Conservation (phyloP, 2,797 vertebrate species). For the Potorous gilbertii region DNA sequence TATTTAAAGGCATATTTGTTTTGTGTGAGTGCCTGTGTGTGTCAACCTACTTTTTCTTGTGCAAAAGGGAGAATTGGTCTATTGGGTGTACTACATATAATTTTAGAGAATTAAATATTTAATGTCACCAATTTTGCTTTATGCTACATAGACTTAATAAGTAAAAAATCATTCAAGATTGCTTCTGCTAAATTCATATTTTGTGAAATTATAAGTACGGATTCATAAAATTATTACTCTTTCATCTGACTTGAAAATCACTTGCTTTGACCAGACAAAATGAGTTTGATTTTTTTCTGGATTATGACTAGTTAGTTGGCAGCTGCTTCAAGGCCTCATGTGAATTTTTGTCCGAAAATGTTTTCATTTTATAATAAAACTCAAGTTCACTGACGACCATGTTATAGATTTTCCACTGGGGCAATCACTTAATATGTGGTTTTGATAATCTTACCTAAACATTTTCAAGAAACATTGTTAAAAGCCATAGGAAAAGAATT, state of each 20-base stretch:
- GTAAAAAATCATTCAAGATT: background rate
- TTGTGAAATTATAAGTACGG: constrained; percentile 49
- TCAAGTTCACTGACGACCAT: constrained; percentile 56
- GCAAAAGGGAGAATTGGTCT: background rate
- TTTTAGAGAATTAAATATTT: constrained; percentile 24
- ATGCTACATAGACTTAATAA: constrained; percentile 19
- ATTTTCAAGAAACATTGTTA: constrained; percentile 53
- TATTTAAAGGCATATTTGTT: constrained; percentile 27
- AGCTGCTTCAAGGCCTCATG: constrained; percentile 37
- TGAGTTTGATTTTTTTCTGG: constrained; percentile 28
- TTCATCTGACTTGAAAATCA: constrained; percentile 43
- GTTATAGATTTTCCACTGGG: constrained; percentile 49
- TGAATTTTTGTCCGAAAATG: constrained; percentile 22
- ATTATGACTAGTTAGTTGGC: constrained; percentile 39
- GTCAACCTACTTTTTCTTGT: constrained; percentile 21
- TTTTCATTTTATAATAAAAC: constrained; percentile 66
- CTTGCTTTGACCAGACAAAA: constrained; percentile 36
- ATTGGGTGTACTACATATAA: background rate
- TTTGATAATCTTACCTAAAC: constrained; percentile 60
- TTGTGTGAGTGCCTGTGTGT: background rate
- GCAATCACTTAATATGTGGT: constrained; percentile 58
- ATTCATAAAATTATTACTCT: constrained; percentile 39
- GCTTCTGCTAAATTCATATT: constrained; percentile 6
- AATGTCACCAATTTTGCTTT: constrained; percentile 40
- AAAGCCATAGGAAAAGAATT: constrained; percentile 62